phyloP scores from a whole-genome alignment of 2,888 invertebrate species.

The Prostheceraeus crozeri region DNA sequence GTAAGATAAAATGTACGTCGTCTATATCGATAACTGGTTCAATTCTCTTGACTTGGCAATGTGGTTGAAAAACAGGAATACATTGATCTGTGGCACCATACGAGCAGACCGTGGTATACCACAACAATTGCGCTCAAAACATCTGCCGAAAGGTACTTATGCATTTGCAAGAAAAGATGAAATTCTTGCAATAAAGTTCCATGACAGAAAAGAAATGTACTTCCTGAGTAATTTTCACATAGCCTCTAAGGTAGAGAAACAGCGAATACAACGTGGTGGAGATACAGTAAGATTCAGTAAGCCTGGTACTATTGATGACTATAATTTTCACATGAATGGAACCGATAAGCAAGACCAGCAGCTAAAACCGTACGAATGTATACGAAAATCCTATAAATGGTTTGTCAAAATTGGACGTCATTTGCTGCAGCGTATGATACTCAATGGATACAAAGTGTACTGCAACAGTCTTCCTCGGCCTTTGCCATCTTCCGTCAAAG shows the following conservation, averaged over 20 bases:
- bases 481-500: not conserved
- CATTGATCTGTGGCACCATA: too few relatives aligned
- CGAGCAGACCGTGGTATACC: too few relatives aligned
- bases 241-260: not conserved
- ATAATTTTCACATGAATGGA: constrained; percentile 26
- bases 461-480: constrained; percentile 1
- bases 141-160: constrained; percentile 3
- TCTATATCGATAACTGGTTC: too few relatives aligned
- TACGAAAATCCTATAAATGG: constrained; percentile 26
- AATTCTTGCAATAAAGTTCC: constrained; percentile 5
- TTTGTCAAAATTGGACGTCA: constrained; percentile 12
- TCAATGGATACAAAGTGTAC: constrained; percentile 25
- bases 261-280: not conserved
- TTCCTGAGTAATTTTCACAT: constrained; percentile 24
- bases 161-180: constrained; percentile 10
- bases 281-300: not conserved
- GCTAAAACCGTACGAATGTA: constrained; percentile 21
- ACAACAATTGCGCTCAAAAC: constrained; percentile 2
- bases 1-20: too few relatives aligned
- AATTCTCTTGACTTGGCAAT: too few relatives aligned
- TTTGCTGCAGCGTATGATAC: constrained; percentile 23
- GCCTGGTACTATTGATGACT: constrained; percentile 17
- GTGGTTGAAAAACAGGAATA: too few relatives aligned
- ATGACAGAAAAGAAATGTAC: constrained; percentile 22
- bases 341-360: constrained; percentile 25